These are phyloP conservation scores for Phrynocephalus forsythii DNA, from an alignment of 2,797 vertebrate genomes.

Conservation along the genomic window DNA sequence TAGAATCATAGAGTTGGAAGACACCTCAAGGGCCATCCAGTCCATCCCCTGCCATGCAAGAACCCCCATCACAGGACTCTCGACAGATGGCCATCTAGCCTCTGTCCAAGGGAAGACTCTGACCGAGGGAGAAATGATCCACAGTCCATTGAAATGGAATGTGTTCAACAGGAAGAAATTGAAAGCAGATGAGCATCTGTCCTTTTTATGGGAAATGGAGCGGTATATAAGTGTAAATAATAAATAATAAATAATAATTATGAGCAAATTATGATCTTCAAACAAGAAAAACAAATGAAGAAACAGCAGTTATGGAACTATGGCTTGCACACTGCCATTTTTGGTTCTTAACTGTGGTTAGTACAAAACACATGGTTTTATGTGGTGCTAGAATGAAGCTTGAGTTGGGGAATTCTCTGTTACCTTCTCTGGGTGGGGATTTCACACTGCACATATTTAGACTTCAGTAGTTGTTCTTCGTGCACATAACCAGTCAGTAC, in stretches of 20 bases:
- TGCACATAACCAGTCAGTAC: not conserved
- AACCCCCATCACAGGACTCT: too few species aligned
- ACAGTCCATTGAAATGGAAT: not conserved
- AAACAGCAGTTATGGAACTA: not conserved
- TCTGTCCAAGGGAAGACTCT: too few species aligned
- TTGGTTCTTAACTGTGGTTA: not conserved
- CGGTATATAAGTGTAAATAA: too few species aligned
- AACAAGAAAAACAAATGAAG: not conserved
- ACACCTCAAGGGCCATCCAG: too few species aligned
- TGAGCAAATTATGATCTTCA: not conserved
- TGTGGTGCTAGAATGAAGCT: not conserved
- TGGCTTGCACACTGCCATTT: not conserved
- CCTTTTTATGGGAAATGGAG: too few species aligned
- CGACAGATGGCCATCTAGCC: too few species aligned
- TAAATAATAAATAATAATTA: too few species aligned
- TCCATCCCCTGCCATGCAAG: too few species aligned
- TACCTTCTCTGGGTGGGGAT: not conserved
- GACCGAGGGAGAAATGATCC: too few species aligned
- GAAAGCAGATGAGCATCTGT: not conserved
- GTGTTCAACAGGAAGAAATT: not conserved
- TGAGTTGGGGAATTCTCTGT: not conserved
- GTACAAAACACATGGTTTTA: not conserved
- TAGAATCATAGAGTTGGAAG: too few species aligned
- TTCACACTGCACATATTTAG: not conserved
- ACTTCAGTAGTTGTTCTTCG: not conserved